phyloP scores from a whole-genome alignment of 2,113 vertebrate genomes.

The Misgurnus anguillicaudatus region DNA sequence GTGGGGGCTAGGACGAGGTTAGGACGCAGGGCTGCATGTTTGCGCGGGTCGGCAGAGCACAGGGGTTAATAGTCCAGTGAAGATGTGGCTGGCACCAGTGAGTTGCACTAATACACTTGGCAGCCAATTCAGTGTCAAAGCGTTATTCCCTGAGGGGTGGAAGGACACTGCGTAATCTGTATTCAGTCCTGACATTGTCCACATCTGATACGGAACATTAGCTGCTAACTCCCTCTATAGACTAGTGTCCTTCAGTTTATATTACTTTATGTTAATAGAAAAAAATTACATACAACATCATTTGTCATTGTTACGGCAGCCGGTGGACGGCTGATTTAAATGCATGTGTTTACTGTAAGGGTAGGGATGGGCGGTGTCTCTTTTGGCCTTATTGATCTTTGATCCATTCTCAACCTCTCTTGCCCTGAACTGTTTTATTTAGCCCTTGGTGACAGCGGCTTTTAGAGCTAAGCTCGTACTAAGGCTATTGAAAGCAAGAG shows the following conservation, averaged over 20 bases:
- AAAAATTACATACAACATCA: constrained; percentile 99
- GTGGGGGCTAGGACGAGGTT: constrained; percentile 30
- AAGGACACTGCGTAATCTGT: constrained; percentile 99
- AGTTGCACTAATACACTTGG: constrained; percentile 89
- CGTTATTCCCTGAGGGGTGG: constrained; percentile 92
- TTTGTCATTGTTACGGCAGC: constrained; percentile 97
- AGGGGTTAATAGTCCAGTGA: constrained; percentile 80
- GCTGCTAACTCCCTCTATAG: constrained; percentile 99
- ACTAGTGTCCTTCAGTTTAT: constrained; percentile 99
- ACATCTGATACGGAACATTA: constrained; percentile 99
- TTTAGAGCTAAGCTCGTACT: constrained; percentile 4
- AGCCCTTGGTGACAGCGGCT: constrained; percentile 17
- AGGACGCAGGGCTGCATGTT: neutral
- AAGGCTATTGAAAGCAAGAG: constrained; percentile 13
- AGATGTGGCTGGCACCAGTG: constrained; percentile 82
- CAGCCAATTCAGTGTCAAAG: constrained; percentile 89
- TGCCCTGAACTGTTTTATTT: constrained; percentile 36
- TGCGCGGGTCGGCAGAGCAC: constrained; percentile 22
- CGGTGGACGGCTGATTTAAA: constrained; percentile 79
- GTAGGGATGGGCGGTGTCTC: constrained; percentile 70
- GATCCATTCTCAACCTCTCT: constrained; percentile 51
- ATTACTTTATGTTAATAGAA: constrained; percentile 99
- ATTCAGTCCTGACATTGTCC: constrained; percentile 99
- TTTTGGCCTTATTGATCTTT: constrained; percentile 75
- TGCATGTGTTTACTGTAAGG: constrained; percentile 94